Base-by-base conservation (phyloP, 1,140 invertebrate species). In the Drosophila pachea region DNA sequence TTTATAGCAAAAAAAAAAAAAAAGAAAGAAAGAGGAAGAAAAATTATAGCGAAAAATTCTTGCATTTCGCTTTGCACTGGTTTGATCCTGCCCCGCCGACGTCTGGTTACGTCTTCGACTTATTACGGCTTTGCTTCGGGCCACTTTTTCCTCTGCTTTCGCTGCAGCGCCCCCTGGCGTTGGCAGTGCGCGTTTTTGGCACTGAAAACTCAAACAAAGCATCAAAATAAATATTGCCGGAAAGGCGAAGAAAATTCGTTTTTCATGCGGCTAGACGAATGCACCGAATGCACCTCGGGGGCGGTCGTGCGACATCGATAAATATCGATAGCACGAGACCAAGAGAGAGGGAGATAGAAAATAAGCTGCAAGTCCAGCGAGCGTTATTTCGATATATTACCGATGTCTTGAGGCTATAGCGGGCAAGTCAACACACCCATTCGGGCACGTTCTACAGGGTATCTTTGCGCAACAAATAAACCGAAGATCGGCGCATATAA, bases 101-200 rank as follows among this genome's bases (percentile, higher is more conserved):
- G 38, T 65, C 12, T 65, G 56, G 61, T 69, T 69, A 54, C 29
- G 47, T 47, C 43, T 42, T 65, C 65, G 67, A 69, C 65, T 69
- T 69, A 69, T 69, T 63, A 56, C 55, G 40, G 29, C 7, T 36
- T 55, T 43, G 32, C 49, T 63, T 48, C 7, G 9, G 22, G 22
- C 22, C 3, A 22, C 22, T 22, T 53, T 53, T 31, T 4, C 32
- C 22, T 42, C 47, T 43, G 9, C 16, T 8, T 11, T 40, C 61
- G 52, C 36, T 64, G 61, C 61, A 69, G 67, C 67, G 67, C 67
- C 67, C 67, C 67, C 61, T 69, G 61, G 38, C 61, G 54, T 48
- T 52, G 61, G 42, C 54, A 29, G 7, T 7, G 40, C 48, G 68
- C 36, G 45, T 29, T 65, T 70, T 66, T 70, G 68, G 68, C 68